phyloP scores from a whole-genome alignment of 2,888 invertebrate species.

The Polylopha cassiicola region DNA sequence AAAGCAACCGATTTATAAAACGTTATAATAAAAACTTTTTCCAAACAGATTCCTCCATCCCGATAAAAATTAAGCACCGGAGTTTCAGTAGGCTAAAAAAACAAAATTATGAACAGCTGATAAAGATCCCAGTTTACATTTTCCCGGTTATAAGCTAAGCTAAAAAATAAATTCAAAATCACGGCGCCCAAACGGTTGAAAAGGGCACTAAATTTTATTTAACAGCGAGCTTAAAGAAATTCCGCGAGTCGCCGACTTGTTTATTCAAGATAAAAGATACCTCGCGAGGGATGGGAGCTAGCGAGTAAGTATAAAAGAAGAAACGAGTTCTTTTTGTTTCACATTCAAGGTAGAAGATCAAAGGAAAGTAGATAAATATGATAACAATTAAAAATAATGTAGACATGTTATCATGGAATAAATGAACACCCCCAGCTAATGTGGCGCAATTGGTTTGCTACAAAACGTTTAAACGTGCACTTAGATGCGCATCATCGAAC shows the following conservation, averaged over 20 bases:
- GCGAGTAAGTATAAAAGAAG: slow-evolving; percentile 15
- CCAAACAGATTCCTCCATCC: too few species aligned
- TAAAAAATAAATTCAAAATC: slow-evolving; percentile 46
- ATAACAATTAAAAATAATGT: too few species aligned
- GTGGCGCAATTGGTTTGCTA: too few species aligned
- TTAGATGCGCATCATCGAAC: too few species aligned
- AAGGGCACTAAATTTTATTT: slow-evolving; percentile 45
- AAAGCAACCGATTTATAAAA: too few species aligned
- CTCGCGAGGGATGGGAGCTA: slow-evolving; percentile 32
- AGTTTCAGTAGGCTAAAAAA: slow-evolving; percentile 11
- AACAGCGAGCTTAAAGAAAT: slow-evolving; percentile 43
- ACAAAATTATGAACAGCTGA: slow-evolving; percentile 21
- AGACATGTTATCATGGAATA: too few species aligned
- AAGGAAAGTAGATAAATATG: too few species aligned
- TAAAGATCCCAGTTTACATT: slow-evolving; percentile 19
- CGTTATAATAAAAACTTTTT: too few species aligned
- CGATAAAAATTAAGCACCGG: slow-evolving; percentile 13
- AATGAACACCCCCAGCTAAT: too few species aligned
- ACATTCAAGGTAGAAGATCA: too few species aligned
- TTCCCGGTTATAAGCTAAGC: slow-evolving; percentile 20
- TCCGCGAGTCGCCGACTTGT: slow-evolving; percentile 39
- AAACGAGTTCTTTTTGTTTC: slow-evolving; percentile 5
- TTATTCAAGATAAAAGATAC: slow-evolving; percentile 43
- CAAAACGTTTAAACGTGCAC: too few species aligned
- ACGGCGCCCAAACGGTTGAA: slow-evolving; percentile 34